These are phyloP conservation scores for Flabesymbios commensalis DNA, from an alignment of 2,888 invertebrate genomes.

Conservation along the genomic window DNA sequence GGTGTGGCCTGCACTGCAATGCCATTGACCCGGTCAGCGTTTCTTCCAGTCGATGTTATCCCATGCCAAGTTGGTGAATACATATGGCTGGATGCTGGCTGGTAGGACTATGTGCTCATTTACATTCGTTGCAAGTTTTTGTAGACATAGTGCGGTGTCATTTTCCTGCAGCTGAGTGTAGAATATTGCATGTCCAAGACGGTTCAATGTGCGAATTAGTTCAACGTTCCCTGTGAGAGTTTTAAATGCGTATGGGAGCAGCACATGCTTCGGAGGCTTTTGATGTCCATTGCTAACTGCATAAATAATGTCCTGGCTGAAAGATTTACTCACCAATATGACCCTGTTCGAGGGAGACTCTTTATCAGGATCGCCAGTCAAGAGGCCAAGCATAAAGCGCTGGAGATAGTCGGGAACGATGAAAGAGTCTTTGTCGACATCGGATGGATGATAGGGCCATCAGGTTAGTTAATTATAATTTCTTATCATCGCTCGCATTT, in stretches of 20 bases:
- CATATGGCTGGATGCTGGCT: conserved; percentile 20
- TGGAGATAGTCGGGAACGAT: neutral
- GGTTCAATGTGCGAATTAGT: conserved; percentile 21
- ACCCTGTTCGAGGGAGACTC: neutral
- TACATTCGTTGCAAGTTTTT: conserved; percentile 22
- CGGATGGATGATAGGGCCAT: conserved; percentile 36
- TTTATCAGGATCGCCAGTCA: conserved; percentile 10
- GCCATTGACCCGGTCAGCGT: conserved; percentile 37
- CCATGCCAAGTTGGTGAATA: conserved; percentile 27
- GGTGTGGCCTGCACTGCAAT: no score
- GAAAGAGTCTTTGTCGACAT: neutral
- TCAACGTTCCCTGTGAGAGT: conserved; percentile 26
- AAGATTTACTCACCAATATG: conserved; percentile 6
- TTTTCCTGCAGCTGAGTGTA: conserved; percentile 22
- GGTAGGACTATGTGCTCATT: conserved; percentile 17
- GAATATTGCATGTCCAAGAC: conserved; percentile 22
- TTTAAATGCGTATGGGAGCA: conserved; percentile 21
- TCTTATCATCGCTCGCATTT: neutral
- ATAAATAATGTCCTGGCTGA: no score
- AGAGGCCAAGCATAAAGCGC: neutral
- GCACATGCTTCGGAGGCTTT: conserved; percentile 20
- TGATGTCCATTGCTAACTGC: conserved; percentile 14
- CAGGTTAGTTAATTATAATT: neutral
- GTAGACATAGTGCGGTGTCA: conserved; percentile 30
- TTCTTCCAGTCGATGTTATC: conserved; percentile 41